Evolutionary conservation across 2,888 invertebrate species (phyloP), one percentile per base, ranked within the genome.

Genomic region (Nasonia oneida): DNA sequence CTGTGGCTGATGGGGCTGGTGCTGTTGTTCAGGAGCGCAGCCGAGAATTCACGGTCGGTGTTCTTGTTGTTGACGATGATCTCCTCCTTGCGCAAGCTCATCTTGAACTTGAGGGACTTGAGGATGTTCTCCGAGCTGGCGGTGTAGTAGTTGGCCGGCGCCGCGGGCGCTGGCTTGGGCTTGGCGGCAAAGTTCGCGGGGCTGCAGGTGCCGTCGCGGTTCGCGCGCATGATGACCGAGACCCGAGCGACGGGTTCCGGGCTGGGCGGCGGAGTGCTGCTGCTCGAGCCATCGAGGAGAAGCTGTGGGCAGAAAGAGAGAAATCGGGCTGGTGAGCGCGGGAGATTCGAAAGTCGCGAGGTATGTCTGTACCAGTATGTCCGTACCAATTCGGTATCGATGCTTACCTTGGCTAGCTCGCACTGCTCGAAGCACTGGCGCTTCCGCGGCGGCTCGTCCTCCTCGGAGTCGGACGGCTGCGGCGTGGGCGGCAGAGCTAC

Each of bases 171-270:
- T 14, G 47, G 14, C 3, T 47, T n/a, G 10, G 74, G 71, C 33
- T 64, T 71, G 18, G 64, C 33, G 14, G 57, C 47, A 53, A 90
- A 84, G 87, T 89, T 91, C 71, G 90, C 93, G 23, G 91, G 92
- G 64, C 91, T 92, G 94, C 96, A 97, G 57, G 96, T 96, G 71
- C 97, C 98, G 91, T 97, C 96, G 87, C 96, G 96, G 92, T 96
- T 96, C 10, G 97, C 97, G 89, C 96, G 96, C 97, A 97, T 98
- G 89, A 98, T 98, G 88, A 98, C 98, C 15, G 97, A 97, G 50
- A 96, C 94, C 81, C 95, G 94, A 0, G 74, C 82, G 8, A 47
- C 67, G 1, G 87, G 84, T 15, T 87, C 86, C 12, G 84, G 80
- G 88, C 94, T 94, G 6, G 93, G 92, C 33, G 95, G 95, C 73